Conservation (phyloP, 2,888 invertebrate genomes). For the Ophion obscuratus region DNA sequence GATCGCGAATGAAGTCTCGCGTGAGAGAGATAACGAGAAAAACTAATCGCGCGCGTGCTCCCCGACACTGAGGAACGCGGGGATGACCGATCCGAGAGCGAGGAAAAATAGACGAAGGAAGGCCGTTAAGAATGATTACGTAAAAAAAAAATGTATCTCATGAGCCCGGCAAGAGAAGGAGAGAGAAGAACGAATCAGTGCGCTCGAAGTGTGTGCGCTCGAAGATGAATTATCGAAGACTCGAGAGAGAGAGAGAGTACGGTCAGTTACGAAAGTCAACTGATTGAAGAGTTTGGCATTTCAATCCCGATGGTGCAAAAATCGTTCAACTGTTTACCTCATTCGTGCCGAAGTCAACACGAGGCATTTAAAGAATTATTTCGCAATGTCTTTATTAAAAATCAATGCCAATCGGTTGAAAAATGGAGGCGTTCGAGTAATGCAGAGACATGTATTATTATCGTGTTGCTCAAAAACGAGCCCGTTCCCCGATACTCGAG, state of each 20-base stretch:
- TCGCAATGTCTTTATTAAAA: background rate
- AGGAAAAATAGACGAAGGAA: constrained; percentile 68
- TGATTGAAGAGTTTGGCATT: background rate
- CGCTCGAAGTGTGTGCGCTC: constrained; percentile 18
- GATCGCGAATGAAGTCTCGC: constrained; percentile 20
- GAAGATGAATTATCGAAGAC: constrained; percentile 33
- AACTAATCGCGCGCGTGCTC: constrained; percentile 57
- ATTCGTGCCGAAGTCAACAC: background rate
- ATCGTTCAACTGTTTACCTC: background rate
- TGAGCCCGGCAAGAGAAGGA: constrained; percentile 1
- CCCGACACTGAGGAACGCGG: constrained; percentile 34
- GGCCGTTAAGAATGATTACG: constrained; percentile 74
- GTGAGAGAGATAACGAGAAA: constrained; percentile 55
- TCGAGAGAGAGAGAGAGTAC: constrained; percentile 2
- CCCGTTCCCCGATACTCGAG: too few relatives aligned
- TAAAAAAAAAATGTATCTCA: constrained; percentile 72
- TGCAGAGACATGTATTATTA: background rate
- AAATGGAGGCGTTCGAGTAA: background rate
- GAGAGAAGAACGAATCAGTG: constrained; percentile 22
- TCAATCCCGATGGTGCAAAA: background rate
- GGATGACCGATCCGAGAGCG: constrained; percentile 58
- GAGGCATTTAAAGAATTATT: too few relatives aligned
- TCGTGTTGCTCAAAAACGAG: background rate
- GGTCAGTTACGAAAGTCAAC: constrained; percentile 42
- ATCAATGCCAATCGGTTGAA: background rate